These are phyloP conservation scores for Nomada hirtipes DNA, from an alignment of 2,888 invertebrate genomes.

Conservation along the genomic window DNA sequence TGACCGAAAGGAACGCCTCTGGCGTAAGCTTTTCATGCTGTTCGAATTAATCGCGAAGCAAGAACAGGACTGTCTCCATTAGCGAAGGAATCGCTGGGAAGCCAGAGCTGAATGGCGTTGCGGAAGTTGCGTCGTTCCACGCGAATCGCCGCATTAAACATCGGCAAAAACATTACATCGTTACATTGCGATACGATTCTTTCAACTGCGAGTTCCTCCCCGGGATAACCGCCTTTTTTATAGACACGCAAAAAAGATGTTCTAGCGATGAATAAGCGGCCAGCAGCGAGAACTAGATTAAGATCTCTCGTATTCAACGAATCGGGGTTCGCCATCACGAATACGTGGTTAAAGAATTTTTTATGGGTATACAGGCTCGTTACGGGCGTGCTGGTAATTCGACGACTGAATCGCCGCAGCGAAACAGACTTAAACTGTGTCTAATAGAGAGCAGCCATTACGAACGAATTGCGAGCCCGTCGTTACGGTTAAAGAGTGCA, in stretches of 20 bases:
- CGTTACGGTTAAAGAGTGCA: slow-evolving; percentile 64
- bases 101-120: slow-evolving; percentile 2
- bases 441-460: slow-evolving; percentile 65
- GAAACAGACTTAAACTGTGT: slow-evolving; percentile 53
- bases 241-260: background rate
- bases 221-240: background rate
- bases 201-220: slow-evolving; percentile 8
- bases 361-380: slow-evolving; percentile 19
- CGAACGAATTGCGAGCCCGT: slow-evolving; percentile 63
- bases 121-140: slow-evolving; percentile 19
- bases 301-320: slow-evolving; percentile 18
- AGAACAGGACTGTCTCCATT: slow-evolving; percentile 11
- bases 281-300: background rate
- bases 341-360: slow-evolving; percentile 12
- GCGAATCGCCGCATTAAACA: slow-evolving; percentile 21
- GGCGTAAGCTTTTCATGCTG: background rate
- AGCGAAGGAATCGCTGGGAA: slow-evolving; percentile 3
- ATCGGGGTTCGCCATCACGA: slow-evolving; percentile 20
- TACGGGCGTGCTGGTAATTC: slow-evolving; percentile 42
- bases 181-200: slow-evolving; percentile 5
- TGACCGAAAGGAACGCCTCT: too few species aligned
- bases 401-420: slow-evolving; percentile 38
- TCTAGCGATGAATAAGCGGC: background rate
- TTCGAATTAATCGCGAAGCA: background rate
- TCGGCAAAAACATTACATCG: slow-evolving; percentile 21